Base-by-base conservation (phyloP, 2,113 vertebrate species). In the Piliocolobus tephrosceles region DNA sequence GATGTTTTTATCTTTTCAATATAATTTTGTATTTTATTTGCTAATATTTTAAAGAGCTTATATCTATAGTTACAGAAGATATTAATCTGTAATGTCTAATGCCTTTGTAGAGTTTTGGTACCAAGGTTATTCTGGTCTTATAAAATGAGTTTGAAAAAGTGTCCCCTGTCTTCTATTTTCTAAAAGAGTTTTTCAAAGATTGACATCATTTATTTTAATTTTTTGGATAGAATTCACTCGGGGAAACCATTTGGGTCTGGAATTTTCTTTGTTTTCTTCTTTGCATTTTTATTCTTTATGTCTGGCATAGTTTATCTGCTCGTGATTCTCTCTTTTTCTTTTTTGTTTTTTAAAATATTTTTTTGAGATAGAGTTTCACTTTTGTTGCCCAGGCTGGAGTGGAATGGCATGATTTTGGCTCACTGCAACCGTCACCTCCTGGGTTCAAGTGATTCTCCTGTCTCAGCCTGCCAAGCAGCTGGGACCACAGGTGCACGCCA, bases 211-310 rank as follows among this genome's bases (percentile, higher is more conserved):
- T 94, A 64, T 92, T 80, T 89, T 57, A 83, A 84, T 52, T 73
- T 89, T 76, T 88, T 68, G 68, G 61, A 75, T 68, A 85, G 83
- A 90, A 73, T 35, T 96, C 35, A 96, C 32, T 50, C n/a, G 7
- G 40, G 50, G 57, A 79, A 83, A 40, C 45, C 50, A 79, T 83
- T 91, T 83, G 58, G 80, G 68, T n/a, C 57, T 94, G 40, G 68
- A 22, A 47, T 88, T 93, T 64, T 85, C 89, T 86, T 79, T 66
- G 68, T 95, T 90, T 95, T 66, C 45, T 79, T 58, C 22, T 81
- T 38, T 86, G 68, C 43, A 86, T 47, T 86, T 92, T 95, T 76
- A 43, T 12, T 64, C 66, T 92, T 92, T 80, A 50, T 94, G 84
- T 85, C 84, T 96, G 73, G 32, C 64, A 43, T 89, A 80, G 10